Percentiles rank a stretch among this genome's conserved stretches.
phyloP scores from a whole-genome alignment of 2,797 vertebrate genomes.

The Pantherophis vulpinus region DNA sequence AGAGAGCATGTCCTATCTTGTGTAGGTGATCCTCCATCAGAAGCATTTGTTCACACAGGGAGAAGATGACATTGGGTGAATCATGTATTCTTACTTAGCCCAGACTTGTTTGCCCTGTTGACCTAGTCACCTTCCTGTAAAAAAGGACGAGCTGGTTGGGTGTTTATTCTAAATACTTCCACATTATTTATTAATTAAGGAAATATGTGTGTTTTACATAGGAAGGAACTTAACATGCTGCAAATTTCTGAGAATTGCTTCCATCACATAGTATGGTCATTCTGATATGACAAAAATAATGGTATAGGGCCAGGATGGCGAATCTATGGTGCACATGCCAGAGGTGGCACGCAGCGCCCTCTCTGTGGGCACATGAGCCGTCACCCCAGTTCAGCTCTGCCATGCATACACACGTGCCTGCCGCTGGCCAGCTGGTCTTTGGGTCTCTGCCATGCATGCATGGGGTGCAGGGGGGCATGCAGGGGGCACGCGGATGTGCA shows the following conservation, averaged over 20 bases:
- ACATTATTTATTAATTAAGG: not conserved
- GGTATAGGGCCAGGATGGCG: too few species aligned
- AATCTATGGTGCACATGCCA: too few species aligned
- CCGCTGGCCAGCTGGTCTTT: too few species aligned
- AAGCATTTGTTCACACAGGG: not conserved
- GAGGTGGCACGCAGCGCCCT: too few species aligned
- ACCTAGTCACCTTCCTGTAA: conserved; percentile 5
- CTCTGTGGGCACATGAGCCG: too few species aligned
- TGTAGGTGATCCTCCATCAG: not conserved
- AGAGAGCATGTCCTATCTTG: not conserved
- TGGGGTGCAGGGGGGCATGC: too few species aligned
- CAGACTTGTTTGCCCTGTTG: conserved; percentile 13
- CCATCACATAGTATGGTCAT: not conserved
- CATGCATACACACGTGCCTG: too few species aligned
- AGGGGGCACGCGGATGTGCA: too few species aligned
- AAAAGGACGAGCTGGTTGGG: not conserved
- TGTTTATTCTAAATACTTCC: not conserved
- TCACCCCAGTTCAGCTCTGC: too few species aligned
- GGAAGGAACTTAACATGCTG: not conserved
- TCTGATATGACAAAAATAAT: not conserved
- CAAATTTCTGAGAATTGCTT: not conserved
- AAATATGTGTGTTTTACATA: not conserved
- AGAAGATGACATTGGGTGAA: not conserved
- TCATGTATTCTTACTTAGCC: not conserved
- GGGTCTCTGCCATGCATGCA: too few species aligned